phyloP scores from a whole-genome alignment of 2,113 vertebrate genomes.

The Crotalus tigris region DNA sequence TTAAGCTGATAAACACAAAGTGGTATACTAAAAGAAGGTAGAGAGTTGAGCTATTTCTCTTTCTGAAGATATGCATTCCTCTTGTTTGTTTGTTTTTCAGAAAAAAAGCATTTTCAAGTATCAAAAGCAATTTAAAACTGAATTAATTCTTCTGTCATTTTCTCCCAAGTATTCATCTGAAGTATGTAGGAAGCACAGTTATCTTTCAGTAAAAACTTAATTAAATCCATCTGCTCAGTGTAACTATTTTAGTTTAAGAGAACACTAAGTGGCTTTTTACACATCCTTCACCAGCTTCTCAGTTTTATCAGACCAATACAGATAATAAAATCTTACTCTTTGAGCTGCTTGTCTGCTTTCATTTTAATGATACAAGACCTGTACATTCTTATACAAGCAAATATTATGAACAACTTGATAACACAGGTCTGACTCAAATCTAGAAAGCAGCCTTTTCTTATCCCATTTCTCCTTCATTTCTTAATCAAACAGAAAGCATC shows the following conservation, averaged over 20 bases:
- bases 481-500: not conserved
- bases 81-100: not conserved
- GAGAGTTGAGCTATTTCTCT: not conserved
- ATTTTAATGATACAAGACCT: not conserved
- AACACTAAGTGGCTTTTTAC: not conserved
- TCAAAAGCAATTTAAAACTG: not conserved
- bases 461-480: not conserved
- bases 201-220: not conserved
- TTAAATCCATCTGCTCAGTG: not conserved
- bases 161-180: not conserved
- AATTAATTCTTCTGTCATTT: not conserved
- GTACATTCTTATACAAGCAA: not conserved
- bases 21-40: not conserved
- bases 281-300: not conserved
- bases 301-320: not conserved
- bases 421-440: not conserved
- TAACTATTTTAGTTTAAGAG: constrained; percentile 1
- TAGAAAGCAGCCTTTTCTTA: not conserved
- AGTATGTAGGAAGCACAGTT: not conserved
- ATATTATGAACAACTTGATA: not conserved
- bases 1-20: not conserved
- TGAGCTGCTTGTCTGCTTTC: not conserved
- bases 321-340: not conserved
- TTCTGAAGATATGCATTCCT: not conserved
- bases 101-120: not conserved